phyloP scores from a whole-genome alignment of 1,140 invertebrate species.

The Drosophila funebris region DNA sequence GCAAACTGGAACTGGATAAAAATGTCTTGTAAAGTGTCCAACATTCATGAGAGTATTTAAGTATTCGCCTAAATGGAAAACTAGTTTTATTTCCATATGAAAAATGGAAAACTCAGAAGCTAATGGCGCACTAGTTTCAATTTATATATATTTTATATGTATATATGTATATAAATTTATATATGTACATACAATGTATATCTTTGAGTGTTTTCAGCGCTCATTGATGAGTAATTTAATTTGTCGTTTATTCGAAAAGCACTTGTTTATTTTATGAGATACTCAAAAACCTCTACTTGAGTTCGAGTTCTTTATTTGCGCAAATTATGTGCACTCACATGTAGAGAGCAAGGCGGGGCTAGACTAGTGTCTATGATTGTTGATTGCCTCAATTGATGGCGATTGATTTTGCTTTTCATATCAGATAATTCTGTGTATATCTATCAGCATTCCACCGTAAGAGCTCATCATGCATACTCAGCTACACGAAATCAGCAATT shows the following conservation, averaged over 20 bases:
- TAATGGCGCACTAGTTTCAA: slow-evolving; percentile 10
- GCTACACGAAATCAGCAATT: background rate
- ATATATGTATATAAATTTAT: slow-evolving; percentile 7
- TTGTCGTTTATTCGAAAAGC: slow-evolving; percentile 81
- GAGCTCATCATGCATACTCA: background rate
- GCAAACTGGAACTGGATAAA: too few relatives aligned
- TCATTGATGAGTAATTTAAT: slow-evolving; percentile 77
- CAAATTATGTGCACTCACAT: slow-evolving; percentile 30
- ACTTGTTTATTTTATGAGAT: slow-evolving; percentile 81
- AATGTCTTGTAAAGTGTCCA: background rate
- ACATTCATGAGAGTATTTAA: background rate
- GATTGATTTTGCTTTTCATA: slow-evolving; percentile 5
- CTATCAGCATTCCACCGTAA: background rate
- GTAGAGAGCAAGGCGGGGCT: background rate
- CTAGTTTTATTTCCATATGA: slow-evolving; percentile 9
- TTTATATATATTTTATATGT: slow-evolving; percentile 19
- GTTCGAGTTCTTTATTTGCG: slow-evolving; percentile 75
- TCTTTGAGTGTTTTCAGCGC: slow-evolving; percentile 37
- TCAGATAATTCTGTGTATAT: background rate
- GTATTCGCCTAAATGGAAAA: background rate
- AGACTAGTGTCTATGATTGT: slow-evolving; percentile 4
- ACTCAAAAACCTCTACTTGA: slow-evolving; percentile 79
- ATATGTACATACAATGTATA: background rate
- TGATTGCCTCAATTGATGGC: slow-evolving; percentile 11
- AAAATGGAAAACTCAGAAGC: slow-evolving; percentile 24